Conservation (phyloP, 2,797 vertebrate genomes). For the Protonibea diacanthus region DNA sequence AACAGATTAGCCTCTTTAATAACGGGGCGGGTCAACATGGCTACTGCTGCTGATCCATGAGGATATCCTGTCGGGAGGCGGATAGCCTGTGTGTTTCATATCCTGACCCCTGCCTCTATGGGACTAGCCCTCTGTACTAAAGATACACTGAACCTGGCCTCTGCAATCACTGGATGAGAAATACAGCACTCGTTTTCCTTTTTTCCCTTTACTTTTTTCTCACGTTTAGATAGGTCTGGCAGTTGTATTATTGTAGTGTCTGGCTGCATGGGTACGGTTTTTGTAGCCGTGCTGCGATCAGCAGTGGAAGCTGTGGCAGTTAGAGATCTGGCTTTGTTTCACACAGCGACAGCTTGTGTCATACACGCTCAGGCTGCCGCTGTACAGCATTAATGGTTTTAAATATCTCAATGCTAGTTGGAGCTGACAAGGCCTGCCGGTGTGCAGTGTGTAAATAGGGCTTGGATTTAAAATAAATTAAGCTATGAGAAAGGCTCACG, state of each 20-base stretch:
- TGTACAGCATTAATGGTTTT: conserved; percentile 76
- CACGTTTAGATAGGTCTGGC: conserved; percentile 1
- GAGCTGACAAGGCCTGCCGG: conserved; percentile 75
- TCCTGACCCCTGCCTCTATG: conserved; percentile 68
- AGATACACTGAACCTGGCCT: conserved; percentile 59
- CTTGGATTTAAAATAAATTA: conserved; percentile 86
- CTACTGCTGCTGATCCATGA: conserved; percentile 81
- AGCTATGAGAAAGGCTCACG: conserved; percentile 84
- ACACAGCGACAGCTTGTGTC: conserved; percentile 68
- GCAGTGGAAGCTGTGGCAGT: conserved; percentile 60
- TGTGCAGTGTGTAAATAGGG: conserved; percentile 81
- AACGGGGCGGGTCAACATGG: conserved; percentile 87
- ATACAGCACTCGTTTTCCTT: background rate
- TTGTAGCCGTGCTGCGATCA: conserved; percentile 33
- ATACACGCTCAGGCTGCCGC: conserved; percentile 60
- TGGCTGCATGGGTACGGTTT: background rate
- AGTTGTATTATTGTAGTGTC: background rate
- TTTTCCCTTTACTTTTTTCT: background rate
- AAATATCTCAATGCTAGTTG: conserved; percentile 77
- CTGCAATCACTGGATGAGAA: conserved; percentile 16
- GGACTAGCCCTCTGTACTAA: conserved; percentile 57
- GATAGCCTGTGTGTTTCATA: conserved; percentile 77
- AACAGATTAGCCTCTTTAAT: conserved; percentile 92
- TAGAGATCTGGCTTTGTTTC: conserved; percentile 64
- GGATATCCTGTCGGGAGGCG: conserved; percentile 83